Percentiles rank a stretch among this genome's conserved stretches.
These are phyloP conservation scores for Patella ulyssiponensis DNA, from an alignment of 2,888 invertebrate genomes.

Conservation along the genomic window DNA sequence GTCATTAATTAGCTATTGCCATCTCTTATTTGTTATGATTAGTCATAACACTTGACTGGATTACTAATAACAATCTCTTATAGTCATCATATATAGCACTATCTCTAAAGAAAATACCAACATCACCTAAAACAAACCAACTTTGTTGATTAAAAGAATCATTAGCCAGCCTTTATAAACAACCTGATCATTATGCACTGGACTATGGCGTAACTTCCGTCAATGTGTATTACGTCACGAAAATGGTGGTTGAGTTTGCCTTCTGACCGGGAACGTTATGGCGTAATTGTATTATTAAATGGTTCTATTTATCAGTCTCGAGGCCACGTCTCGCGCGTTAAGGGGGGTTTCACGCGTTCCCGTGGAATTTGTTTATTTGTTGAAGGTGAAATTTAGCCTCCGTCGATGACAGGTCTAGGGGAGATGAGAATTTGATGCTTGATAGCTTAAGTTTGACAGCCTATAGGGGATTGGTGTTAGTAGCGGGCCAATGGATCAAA, in stretches of 20 bases:
- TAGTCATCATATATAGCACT: neutral
- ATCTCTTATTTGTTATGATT: neutral
- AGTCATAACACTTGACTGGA: neutral
- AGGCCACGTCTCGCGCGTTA: constrained; percentile 7
- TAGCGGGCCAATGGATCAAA: neutral
- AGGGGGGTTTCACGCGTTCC: constrained; percentile 11
- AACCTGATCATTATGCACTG: neutral
- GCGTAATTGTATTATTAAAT: constrained; percentile 4
- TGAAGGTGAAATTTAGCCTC: constrained; percentile 3
- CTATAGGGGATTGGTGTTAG: constrained; percentile 8
- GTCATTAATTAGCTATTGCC: neutral
- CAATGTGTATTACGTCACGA: neutral
- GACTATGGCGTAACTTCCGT: neutral
- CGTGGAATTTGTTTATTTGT: constrained; percentile 9
- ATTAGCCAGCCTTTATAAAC: constrained; percentile 11
- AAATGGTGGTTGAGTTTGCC: neutral
- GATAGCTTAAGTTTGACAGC: constrained; percentile 2
- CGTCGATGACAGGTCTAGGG: constrained; percentile 6
- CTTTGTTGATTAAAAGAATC: constrained; percentile 12
- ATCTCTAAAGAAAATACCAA: neutral
- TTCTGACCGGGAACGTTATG: neutral
- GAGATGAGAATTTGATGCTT: constrained; percentile 13
- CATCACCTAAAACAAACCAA: neutral
- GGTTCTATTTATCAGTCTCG: neutral
- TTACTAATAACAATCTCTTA: constrained; percentile 4